Evolutionary conservation across 2,113 vertebrate species (phyloP).

Genomic region (Eretmodus cyanostictus): DNA sequence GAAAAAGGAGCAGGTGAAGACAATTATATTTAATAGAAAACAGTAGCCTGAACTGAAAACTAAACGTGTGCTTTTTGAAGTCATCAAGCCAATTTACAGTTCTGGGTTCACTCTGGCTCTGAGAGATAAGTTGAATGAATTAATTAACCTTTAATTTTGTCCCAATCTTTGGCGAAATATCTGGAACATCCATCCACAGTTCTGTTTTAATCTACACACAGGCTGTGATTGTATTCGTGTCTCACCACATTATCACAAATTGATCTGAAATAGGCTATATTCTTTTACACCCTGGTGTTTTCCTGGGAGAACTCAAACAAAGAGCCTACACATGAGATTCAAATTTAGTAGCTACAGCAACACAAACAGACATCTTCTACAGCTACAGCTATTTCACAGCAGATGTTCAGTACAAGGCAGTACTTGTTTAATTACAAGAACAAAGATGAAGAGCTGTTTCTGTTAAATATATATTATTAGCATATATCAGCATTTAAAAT

Average conservation of each 20-base stretch:
- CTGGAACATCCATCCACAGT: neutral
- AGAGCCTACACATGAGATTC: neutral
- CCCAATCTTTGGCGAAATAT: neutral
- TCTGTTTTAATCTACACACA: constrained; percentile 9
- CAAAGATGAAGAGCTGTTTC: neutral
- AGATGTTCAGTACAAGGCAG: neutral
- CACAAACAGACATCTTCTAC: neutral
- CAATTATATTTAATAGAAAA: neutral
- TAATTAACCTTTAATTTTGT: neutral
- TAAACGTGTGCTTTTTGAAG: neutral
- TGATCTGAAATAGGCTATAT: constrained; percentile 33
- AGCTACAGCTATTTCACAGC: neutral
- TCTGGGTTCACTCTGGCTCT: neutral
- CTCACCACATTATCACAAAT: constrained; percentile 10
- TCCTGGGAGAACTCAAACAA: neutral
- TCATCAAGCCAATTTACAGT: neutral
- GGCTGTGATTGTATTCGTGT: neutral
- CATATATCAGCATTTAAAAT: neutral
- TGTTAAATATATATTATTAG: neutral
- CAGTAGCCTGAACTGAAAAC: neutral
- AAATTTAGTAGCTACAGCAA: neutral
- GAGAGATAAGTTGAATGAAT: neutral
- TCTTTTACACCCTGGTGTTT: constrained; percentile 26
- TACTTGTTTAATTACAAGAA: neutral
- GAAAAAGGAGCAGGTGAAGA: constrained; percentile 62